Conservation (phyloP, 2,888 invertebrate genomes). For the Eupithecia abbreviata region DNA sequence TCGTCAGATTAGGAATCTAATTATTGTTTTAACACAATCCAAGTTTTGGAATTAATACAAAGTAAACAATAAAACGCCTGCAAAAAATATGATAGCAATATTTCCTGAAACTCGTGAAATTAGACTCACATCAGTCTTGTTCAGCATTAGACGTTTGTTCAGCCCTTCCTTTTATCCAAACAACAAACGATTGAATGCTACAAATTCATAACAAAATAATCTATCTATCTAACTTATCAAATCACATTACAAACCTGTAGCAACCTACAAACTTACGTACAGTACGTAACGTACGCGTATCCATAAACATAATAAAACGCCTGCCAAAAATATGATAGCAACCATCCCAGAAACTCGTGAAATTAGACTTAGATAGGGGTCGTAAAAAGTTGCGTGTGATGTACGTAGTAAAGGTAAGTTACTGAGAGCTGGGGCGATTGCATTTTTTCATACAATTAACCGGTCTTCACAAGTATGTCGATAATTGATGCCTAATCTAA, state of each 20-base stretch:
- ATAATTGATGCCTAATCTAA: too few species aligned
- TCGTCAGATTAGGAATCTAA: neutral
- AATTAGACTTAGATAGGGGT: constrained; percentile 5
- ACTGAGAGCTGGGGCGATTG: too few species aligned
- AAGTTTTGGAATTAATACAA: too few species aligned
- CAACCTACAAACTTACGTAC: neutral
- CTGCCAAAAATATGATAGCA: constrained; percentile 11
- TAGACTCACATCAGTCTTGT: neutral
- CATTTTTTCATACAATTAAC: too few species aligned
- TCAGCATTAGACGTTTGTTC: neutral
- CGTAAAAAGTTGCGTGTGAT: neutral
- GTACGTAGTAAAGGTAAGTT: neutral
- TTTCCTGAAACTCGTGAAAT: neutral
- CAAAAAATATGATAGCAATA: neutral
- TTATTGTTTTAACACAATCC: neutral
- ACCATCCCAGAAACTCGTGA: constrained; percentile 1
- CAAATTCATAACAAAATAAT: too few species aligned
- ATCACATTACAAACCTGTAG: neutral
- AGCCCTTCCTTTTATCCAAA: neutral
- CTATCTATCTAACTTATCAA: neutral
- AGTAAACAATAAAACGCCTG: neutral
- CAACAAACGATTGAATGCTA: too few species aligned
- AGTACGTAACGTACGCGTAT: too few species aligned
- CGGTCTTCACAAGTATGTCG: too few species aligned
- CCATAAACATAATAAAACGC: constrained; percentile 8